Evolutionary conservation across 2,888 invertebrate species (phyloP).

Genomic region (Agrochola circellaris): DNA sequence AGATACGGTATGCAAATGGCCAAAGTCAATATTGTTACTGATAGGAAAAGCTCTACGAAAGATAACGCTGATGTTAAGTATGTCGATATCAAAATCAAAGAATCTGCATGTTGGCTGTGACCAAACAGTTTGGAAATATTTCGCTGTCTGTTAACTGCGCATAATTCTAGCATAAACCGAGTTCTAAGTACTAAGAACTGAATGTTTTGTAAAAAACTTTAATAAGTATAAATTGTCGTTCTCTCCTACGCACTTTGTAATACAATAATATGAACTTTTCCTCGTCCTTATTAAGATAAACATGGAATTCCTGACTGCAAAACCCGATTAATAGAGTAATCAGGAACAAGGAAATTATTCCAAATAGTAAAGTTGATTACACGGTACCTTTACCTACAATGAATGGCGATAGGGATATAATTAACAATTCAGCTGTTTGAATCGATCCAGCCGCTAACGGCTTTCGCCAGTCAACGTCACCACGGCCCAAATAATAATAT

Average conservation of each 20-base stretch:
- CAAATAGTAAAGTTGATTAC: background rate
- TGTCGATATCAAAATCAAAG: conserved; percentile 51
- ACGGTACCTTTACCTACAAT: background rate
- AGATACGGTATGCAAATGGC: conserved; percentile 59
- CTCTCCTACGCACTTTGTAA: background rate
- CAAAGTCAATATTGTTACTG: conserved; percentile 55
- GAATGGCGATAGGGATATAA: background rate
- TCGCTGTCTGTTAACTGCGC: background rate
- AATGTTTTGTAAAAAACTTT: background rate
- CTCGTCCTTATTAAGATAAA: background rate
- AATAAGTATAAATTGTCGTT: conserved; percentile 5
- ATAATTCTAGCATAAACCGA: background rate
- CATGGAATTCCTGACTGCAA: background rate
- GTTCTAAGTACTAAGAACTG: background rate
- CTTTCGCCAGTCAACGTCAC: background rate
- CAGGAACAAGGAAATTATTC: conserved; percentile 10
- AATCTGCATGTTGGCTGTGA: conserved; percentile 49
- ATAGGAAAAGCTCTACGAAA: conserved; percentile 48
- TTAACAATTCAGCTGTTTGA: conserved; percentile 19
- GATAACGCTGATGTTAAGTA: conserved; percentile 44
- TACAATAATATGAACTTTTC: conserved; percentile 26
- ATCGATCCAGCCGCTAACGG: conserved; percentile 2
- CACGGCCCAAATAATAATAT: conserved; percentile 35
- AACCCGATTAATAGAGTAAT: conserved; percentile 1
- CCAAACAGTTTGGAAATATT: conserved; percentile 25